These are phyloP conservation scores for Deroplatys truncata DNA, from an alignment of 2,888 invertebrate genomes.

Conservation along the genomic window DNA sequence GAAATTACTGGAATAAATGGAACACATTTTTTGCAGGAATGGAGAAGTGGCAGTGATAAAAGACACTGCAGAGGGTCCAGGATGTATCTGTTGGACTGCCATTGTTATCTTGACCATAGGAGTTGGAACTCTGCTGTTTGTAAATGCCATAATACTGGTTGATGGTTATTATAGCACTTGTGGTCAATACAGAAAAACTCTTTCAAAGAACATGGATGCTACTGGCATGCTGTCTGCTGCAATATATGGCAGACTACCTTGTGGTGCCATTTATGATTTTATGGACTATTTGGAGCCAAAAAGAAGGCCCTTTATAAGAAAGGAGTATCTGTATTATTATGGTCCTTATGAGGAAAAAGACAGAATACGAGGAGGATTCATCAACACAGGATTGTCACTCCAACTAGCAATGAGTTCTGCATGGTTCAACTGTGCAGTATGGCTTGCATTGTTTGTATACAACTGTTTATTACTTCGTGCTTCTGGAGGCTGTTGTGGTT, in stretches of 20 bases:
- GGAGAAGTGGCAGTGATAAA: neutral
- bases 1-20: neutral
- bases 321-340: conserved; percentile 15
- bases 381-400: conserved; percentile 67
- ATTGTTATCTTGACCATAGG: conserved; percentile 58
- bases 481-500: neutral
- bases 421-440: conserved; percentile 57
- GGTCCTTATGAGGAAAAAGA: conserved; percentile 10
- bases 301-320: conserved; percentile 17
- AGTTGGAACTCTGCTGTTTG: conserved; percentile 61
- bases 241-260: conserved; percentile 19
- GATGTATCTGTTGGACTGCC: conserved; percentile 68
- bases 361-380: conserved; percentile 42
- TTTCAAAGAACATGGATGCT: conserved; percentile 50
- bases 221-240: conserved; percentile 19
- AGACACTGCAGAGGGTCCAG: conserved; percentile 43
- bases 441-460: conserved; percentile 46
- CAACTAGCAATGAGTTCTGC: conserved; percentile 60
- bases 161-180: conserved; percentile 75
- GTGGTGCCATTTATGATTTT: conserved; percentile 54
- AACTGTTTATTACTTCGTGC: neutral
- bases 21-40: neutral
- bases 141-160: conserved; percentile 65
- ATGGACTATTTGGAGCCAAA: conserved; percentile 74
- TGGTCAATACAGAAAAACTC: conserved; percentile 63